These are phyloP conservation scores for Syrrhaptes paradoxus DNA, from an alignment of 2,113 vertebrate species.

Conservation along the genomic window DNA sequence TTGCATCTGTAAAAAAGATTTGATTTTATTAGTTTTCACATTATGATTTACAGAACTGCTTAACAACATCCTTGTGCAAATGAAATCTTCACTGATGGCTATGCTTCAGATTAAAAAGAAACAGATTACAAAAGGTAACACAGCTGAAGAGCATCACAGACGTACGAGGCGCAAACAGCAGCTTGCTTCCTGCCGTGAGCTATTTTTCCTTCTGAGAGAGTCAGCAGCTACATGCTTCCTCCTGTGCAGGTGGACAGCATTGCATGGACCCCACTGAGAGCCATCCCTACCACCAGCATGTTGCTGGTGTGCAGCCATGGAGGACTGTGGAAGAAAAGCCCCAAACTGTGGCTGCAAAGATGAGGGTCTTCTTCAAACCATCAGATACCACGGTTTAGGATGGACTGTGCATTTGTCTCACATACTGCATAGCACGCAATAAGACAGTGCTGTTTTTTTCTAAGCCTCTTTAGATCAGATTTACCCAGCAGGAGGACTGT, in stretches of 20 bases:
- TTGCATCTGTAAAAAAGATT: slow-evolving; percentile 79
- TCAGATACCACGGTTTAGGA: not conserved
- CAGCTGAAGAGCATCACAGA: not conserved
- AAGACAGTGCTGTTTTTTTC: not conserved
- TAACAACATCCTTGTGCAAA: not conserved
- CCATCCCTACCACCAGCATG: not conserved
- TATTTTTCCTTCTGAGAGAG: not conserved
- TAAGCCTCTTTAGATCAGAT: not conserved
- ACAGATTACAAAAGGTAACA: not conserved
- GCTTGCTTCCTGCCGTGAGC: not conserved
- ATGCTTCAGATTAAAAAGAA: not conserved
- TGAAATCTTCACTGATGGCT: not conserved
- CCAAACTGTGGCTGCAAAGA: not conserved
- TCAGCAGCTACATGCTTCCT: not conserved
- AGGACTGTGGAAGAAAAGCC: not conserved
- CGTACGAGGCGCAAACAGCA: not conserved
- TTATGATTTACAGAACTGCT: not conserved
- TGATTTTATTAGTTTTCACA: not conserved
- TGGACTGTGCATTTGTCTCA: not conserved
- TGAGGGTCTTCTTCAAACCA: not conserved
- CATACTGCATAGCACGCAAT: not conserved
- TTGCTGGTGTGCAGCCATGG: not conserved
- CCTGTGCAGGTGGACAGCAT: not conserved
- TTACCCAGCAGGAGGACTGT: not conserved
- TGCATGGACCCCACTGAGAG: rapidly evolving